phyloP scores from a whole-genome alignment of 2,113 vertebrate genomes.

The Equus quagga region DNA sequence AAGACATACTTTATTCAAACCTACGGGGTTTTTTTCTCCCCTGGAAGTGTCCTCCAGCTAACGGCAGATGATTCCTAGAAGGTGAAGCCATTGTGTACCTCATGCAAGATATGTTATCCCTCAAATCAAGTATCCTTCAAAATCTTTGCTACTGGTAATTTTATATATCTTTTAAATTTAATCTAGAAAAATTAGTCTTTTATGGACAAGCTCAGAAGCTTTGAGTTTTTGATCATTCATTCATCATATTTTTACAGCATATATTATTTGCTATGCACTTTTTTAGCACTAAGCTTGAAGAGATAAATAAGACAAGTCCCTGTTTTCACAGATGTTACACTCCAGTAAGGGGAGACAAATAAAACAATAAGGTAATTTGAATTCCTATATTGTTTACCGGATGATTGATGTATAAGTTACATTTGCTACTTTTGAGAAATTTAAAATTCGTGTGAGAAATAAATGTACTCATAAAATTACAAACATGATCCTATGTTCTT shows the following conservation, averaged over 20 bases:
- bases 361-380: neutral
- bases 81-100: neutral
- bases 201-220: neutral
- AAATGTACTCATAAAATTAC: neutral
- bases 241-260: neutral
- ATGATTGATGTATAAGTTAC: neutral
- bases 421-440: neutral
- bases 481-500: neutral
- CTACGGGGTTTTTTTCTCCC: accelerated
- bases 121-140: neutral
- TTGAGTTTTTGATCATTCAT: neutral
- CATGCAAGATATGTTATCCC: neutral
- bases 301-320: neutral
- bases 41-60: neutral
- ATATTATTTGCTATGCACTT: neutral
- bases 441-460: neutral
- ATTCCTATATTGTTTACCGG: neutral
- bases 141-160: neutral
- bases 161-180: neutral
- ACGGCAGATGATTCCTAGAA: neutral
- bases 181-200: neutral
- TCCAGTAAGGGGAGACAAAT: neutral
- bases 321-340: neutral
- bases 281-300: neutral
- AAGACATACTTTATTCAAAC: neutral